Base-by-base conservation (phyloP, 64 coral and sea anemone species). In the Porites australiensis region DNA sequence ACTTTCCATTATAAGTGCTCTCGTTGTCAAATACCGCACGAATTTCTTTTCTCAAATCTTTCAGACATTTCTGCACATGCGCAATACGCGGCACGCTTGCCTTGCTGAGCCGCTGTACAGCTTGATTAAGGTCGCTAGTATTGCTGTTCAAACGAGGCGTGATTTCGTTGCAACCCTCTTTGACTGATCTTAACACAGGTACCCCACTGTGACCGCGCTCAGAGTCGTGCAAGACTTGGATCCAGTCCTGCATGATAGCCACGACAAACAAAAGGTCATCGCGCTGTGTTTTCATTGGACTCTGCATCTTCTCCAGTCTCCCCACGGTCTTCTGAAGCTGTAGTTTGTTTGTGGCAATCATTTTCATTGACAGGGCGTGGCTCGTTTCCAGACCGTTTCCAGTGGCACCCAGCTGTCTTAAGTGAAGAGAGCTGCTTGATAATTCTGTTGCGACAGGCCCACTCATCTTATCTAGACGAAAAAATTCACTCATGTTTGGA, bases 1-100 rank as follows among this genome's bases (percentile, higher is more conserved):
- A 93, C 64, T 98, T 98, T 13, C 95, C 95, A 74, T 98, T 98
- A 71, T 77, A 98, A 3, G 95, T 98, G 10, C 89, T 94, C 58
- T 98, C 95, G 13, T 90, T 94, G 10, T 90, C 92, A 22, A 94
- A 98, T 15, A 93, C 92, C 5, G 65, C 92, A 19, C 89, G 85
- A 44, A 98, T 98, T 52, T 94, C 88, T 44, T 91, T 82, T 44
- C 89, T 92, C 14, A 98, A n/a, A 77, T 93, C 88, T 72, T 94
- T 94, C 14, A 98, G 82, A 43, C 87, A 89, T 63, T 98, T 90
- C 48, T 94, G 95, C 70, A 93, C 95, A 51, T 94, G 78, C 69
- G 74, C 75, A 76, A 98, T 91, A 44, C 95, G 85, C 0, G 95
- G 95, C 9, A 98, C 90, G 59, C 94, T 89, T 11, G 95, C 95